Conservation (phyloP, 2,113 vertebrate genomes). For the Anser cygnoides region DNA sequence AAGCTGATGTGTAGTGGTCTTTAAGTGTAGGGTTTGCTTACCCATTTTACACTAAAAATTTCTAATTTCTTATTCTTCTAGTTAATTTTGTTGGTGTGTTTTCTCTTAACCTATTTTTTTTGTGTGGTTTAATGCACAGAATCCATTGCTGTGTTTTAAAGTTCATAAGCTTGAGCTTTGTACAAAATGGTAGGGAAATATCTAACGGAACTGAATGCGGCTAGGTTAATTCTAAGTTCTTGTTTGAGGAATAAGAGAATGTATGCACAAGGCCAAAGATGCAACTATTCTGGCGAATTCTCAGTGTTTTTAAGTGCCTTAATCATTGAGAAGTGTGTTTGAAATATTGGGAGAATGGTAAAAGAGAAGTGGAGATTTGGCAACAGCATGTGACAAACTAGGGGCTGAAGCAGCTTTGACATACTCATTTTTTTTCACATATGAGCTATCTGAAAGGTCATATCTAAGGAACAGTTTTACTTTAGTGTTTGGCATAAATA, state of each 20-base stretch:
- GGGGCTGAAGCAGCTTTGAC: not conserved
- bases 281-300: not conserved
- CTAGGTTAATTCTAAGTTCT: not conserved
- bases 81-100: not conserved
- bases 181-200: not conserved
- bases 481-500: not conserved
- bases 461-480: not conserved
- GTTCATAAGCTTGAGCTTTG: not conserved
- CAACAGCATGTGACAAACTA: not conserved
- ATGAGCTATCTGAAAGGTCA: not conserved
- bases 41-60: not conserved
- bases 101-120: not conserved
- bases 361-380: not conserved
- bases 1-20: not conserved
- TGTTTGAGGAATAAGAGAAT: not conserved
- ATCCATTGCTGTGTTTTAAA: not conserved
- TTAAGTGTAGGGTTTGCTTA: not conserved
- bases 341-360: not conserved
- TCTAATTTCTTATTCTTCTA: not conserved
- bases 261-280: not conserved
- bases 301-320: not conserved
- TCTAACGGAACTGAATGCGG: not conserved
- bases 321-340: not conserved
- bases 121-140: not conserved
- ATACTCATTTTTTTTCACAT: accelerated